Conservation (phyloP, 1,140 invertebrate species). For the Maconellicoccus hirsutus region DNA sequence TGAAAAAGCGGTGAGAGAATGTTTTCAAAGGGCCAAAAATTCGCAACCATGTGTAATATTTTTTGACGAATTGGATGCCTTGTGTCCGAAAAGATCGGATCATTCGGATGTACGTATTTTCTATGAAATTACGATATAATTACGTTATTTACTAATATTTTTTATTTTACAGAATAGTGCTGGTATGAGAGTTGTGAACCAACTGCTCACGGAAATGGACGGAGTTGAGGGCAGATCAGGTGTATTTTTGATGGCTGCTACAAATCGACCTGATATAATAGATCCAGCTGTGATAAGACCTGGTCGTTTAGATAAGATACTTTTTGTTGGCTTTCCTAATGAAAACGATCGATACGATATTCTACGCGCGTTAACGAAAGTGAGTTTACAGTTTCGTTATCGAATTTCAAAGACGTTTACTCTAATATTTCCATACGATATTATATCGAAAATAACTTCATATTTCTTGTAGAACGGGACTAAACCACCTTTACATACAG, state of each 20-base stretch:
- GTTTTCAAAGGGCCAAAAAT: slow-evolving; percentile 86
- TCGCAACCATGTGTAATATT: slow-evolving; percentile 98
- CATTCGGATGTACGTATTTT: slow-evolving; percentile 44
- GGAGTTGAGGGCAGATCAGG: slow-evolving; percentile 67
- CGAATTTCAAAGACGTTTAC: not conserved
- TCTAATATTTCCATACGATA: not conserved
- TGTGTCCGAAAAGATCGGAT: slow-evolving; percentile 81
- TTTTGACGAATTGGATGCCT: slow-evolving; percentile 96
- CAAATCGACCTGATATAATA: slow-evolving; percentile 92
- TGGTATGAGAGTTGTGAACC: slow-evolving; percentile 73
- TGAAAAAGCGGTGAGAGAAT: slow-evolving; percentile 87
- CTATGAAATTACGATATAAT: not conserved
- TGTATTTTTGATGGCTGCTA: slow-evolving; percentile 91
- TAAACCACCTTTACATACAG: slow-evolving; percentile 54
- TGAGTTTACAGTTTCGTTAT: slow-evolving; percentile 35
- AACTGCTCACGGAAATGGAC: slow-evolving; percentile 97
- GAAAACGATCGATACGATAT: slow-evolving; percentile 74
- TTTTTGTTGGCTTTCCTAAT: slow-evolving; percentile 86
- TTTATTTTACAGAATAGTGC: slow-evolving; percentile 14
- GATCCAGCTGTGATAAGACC: slow-evolving; percentile 92
- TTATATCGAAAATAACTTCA: slow-evolving; percentile 7
- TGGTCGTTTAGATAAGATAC: slow-evolving; percentile 82
- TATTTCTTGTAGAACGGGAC: slow-evolving; percentile 50
- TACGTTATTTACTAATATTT: not conserved
- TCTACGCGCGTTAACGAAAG: slow-evolving; percentile 79